A percentile compares a stretch with the other conserved stretches of the same genome.
Evolutionary conservation across 2,113 vertebrate genomes (phyloP).

Genomic region (Lethenteron reissneri): DNA sequence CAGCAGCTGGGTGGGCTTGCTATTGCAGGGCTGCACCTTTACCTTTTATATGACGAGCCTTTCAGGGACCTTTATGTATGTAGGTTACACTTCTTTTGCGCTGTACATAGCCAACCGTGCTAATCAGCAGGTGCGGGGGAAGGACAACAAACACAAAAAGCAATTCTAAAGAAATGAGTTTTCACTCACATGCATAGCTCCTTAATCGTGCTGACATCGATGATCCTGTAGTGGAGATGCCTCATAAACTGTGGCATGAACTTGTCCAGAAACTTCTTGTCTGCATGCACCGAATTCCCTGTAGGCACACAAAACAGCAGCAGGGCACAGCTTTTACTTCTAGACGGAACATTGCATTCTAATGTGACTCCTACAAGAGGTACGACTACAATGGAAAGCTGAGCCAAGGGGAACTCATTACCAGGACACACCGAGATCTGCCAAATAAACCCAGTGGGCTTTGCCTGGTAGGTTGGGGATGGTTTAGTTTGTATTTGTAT

Average conservation of each 20-base stretch:
- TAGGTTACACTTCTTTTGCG: no score
- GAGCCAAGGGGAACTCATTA: no score
- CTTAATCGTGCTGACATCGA: conserved; percentile 94
- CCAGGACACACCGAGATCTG: no score
- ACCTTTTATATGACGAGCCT: no score
- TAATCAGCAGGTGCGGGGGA: neutral
- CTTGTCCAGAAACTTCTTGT: conserved; percentile 78
- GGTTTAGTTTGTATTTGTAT: no score
- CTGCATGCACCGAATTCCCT: conserved; percentile 59
- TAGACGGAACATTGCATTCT: neutral
- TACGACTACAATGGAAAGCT: no score
- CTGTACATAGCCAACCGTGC: no score
- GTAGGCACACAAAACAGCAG: conserved; percentile 11
- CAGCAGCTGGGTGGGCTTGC: no score
- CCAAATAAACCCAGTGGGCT: no score
- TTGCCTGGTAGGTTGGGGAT: no score
- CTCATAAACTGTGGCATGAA: conserved; percentile 93
- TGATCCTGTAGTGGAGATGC: conserved; percentile 51
- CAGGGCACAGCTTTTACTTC: neutral
- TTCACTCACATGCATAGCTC: conserved; percentile 58
- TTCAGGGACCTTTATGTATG: no score
- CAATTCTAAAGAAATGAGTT: neutral
- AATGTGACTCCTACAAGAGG: neutral
- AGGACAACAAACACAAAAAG: neutral
- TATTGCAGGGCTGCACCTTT: no score